Evolutionary conservation across 2,113 vertebrate species (phyloP).

Genomic region (Dicerorhinus sumatrensis): DNA sequence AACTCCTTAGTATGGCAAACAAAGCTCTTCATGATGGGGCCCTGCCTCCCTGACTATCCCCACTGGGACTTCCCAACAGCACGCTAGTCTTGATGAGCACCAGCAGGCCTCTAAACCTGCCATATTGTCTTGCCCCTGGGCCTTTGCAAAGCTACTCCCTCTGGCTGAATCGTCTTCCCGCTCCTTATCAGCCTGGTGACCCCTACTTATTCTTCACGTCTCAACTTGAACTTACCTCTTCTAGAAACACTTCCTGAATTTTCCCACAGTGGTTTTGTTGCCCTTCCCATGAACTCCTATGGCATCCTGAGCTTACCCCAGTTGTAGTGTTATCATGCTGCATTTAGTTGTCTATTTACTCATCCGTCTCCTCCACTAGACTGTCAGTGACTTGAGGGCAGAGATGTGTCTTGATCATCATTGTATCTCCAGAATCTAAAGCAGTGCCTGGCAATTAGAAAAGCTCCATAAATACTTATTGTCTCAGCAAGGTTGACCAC

Average conservation of each 20-base stretch:
- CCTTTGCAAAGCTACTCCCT: neutral
- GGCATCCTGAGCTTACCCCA: neutral
- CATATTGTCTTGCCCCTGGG: neutral
- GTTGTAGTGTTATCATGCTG: neutral
- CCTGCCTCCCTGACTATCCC: neutral
- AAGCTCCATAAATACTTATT: neutral
- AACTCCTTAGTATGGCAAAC: neutral
- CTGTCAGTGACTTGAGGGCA: neutral
- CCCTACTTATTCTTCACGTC: neutral
- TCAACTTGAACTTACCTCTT: neutral
- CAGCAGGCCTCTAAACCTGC: neutral
- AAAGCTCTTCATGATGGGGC: neutral
- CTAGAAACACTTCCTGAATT: neutral
- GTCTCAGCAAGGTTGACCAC: neutral
- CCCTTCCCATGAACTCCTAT: neutral
- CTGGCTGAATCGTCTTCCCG: neutral
- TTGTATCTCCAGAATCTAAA: neutral
- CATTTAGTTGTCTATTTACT: neutral
- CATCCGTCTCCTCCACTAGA: neutral
- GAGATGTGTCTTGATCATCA: neutral
- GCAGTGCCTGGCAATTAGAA: neutral
- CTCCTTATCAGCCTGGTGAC: neutral
- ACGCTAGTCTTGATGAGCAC: accelerated
- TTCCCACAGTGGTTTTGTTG: neutral
- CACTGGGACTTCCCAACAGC: neutral